These are phyloP conservation scores for Zygothrica quintamaculata DNA, from an alignment of 2,888 invertebrate genomes.

Conservation along the genomic window DNA sequence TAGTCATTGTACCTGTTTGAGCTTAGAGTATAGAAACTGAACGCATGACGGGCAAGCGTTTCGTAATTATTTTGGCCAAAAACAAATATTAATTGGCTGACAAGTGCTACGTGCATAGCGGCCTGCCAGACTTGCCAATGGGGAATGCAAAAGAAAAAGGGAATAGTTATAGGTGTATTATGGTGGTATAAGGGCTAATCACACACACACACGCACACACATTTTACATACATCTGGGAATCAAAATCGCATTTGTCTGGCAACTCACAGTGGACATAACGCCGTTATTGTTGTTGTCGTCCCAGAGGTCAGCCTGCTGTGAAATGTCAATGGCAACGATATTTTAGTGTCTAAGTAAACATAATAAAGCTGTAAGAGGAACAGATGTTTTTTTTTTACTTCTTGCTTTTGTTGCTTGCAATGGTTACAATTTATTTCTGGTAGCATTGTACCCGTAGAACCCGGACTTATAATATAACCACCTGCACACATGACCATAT, in stretches of 20 bases:
- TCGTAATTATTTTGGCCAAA: constrained; percentile 64
- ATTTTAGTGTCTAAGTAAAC: constrained; percentile 61
- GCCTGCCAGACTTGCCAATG: constrained; percentile 26
- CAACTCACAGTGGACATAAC: neutral
- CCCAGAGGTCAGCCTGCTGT: constrained; percentile 32
- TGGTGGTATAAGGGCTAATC: too few species aligned
- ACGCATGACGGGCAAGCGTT: constrained; percentile 62
- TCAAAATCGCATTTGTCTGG: constrained; percentile 24
- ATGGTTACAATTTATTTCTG: too few species aligned
- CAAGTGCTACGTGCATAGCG: constrained; percentile 62
- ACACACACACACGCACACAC: too few species aligned
- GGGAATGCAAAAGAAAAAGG: constrained; percentile 7
- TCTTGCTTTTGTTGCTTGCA: too few species aligned
- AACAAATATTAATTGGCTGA: constrained; percentile 68
- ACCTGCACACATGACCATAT: neutral
- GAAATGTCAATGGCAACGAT: constrained; percentile 78
- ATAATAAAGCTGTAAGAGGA: constrained; percentile 37
- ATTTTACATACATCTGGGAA: constrained; percentile 37
- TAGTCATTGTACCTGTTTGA: constrained; percentile 23
- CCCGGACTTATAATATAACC: neutral
- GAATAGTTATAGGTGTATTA: constrained; percentile 15
- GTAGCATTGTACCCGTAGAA: constrained; percentile 11
- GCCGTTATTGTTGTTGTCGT: constrained; percentile 17
- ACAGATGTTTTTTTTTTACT: constrained; percentile 29
- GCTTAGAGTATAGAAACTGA: constrained; percentile 47